Evolutionary conservation across 1,140 invertebrate species (phyloP).

Genomic region (Listronotus oregonensis): DNA sequence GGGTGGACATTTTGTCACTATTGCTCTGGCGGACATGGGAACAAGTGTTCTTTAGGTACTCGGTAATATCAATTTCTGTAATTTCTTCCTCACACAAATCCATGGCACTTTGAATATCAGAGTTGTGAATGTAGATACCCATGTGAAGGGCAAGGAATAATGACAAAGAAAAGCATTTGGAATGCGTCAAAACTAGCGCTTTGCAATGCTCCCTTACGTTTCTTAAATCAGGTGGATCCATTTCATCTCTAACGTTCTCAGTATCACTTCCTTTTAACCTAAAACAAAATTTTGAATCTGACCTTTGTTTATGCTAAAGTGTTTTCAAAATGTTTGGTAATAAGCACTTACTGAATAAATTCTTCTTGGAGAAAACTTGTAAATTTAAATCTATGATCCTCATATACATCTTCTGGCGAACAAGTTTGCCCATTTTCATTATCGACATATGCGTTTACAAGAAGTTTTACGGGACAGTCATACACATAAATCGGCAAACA

Average conservation of each 20-base stretch:
- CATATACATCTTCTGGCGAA: constrained; percentile 57
- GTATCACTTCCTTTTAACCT: constrained; percentile 56
- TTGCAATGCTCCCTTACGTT: constrained; percentile 67
- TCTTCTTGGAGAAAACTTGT: constrained; percentile 50
- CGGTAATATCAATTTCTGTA: constrained; percentile 74
- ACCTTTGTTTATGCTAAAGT: too few species aligned
- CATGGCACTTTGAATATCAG: constrained; percentile 75
- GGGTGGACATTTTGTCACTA: constrained; percentile 43
- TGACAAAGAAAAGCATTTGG: constrained; percentile 70
- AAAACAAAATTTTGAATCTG: constrained; percentile 30
- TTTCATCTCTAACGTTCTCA: constrained; percentile 57
- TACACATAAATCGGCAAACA: constrained; percentile 72
- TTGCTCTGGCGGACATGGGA: constrained; percentile 60
- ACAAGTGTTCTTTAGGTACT: constrained; percentile 69
- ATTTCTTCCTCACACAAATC: constrained; percentile 74
- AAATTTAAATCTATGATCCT: constrained; percentile 60
- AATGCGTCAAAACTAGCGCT: constrained; percentile 65
- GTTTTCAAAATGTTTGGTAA: too few species aligned
- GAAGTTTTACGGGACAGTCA: constrained; percentile 66
- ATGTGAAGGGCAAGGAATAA: constrained; percentile 68
- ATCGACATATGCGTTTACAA: constrained; percentile 66
- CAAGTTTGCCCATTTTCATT: constrained; percentile 36
- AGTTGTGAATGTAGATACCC: constrained; percentile 62
- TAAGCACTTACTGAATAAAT: constrained; percentile 7
- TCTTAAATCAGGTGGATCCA: constrained; percentile 58